Base-by-base conservation (phyloP, 2,113 vertebrate species). In the Thamnophis sirtalis region DNA sequence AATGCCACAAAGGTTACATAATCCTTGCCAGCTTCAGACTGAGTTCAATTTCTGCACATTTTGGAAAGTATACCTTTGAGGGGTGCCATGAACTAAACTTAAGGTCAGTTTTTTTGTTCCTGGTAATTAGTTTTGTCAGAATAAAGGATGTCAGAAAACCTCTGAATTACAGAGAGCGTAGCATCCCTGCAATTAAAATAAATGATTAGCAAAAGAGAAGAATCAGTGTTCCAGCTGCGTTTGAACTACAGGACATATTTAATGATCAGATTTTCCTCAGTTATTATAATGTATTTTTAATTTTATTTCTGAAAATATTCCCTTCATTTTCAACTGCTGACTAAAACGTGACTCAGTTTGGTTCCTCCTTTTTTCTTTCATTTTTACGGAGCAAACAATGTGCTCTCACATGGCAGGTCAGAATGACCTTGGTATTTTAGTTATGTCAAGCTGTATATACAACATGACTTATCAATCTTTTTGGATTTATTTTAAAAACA, bases 251-350 rank as follows among this genome's bases (percentile, higher is more conserved):
- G 92, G 89, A 87, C 2, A 58, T 89, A 90, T 96, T 97, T 97
- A 97, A 97, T 97, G 96, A 96, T 94, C 88, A 95, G 87, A 5
- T 91, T 94, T 94, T 94, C 90, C 95, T 97, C 93, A 93, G 93
- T 96, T 97, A 95, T 97, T 97, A 96, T 95, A 97, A 96, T 94
- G 84, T 95, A 96, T 96, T 96, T 96, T 96, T 96, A 97, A 97
- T 96, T 93, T 89, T 73, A 90, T 95, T 96, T 92, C 94, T 97
- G 93, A 96, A 97, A 97, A 97, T 96, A 96, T 86, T 93, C 92
- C 91, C 96, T 97, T 96, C 93, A 94, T 96, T 97, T 97, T 92
- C 87, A 96, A 95, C 51, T 86, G 50, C 90, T 92, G 93, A 96
- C 97, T 95, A 96, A 97, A 97, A 96, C 95, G 90, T 95, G 94